phyloP scores from a whole-genome alignment of 2,797 vertebrate genomes.

The Clarias platycephalus region DNA sequence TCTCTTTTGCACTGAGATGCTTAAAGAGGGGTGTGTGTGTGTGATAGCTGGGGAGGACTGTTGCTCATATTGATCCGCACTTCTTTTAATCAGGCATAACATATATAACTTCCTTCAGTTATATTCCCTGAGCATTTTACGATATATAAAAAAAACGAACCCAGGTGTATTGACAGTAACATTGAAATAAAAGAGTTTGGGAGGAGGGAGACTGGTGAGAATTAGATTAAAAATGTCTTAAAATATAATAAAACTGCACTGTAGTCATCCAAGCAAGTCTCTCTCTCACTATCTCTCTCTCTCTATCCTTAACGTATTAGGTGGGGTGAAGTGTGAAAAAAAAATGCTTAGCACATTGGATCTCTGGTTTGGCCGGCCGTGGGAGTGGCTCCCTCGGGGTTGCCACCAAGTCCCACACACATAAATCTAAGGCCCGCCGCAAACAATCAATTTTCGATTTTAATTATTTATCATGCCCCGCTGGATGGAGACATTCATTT shows the following conservation, averaged over 20 bases:
- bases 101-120: conserved; percentile 85
- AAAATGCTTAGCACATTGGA: conserved; percentile 91
- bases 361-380: conserved; percentile 75
- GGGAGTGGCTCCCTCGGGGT: conserved; percentile 78
- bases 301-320: conserved; percentile 82
- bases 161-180: conserved; percentile 92
- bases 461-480: conserved; percentile 90
- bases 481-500: conserved; percentile 83
- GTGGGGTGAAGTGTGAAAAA: conserved; percentile 84
- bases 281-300: conserved; percentile 35
- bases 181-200: conserved; percentile 87
- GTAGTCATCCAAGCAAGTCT: conserved; percentile 69
- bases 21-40: conserved; percentile 37
- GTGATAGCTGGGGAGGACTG: not conserved
- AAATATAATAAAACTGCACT: conserved; percentile 80
- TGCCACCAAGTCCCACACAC: conserved; percentile 76
- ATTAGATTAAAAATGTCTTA: conserved; percentile 85
- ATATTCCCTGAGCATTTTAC: conserved; percentile 80
- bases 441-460: conserved; percentile 95
- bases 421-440: conserved; percentile 86
- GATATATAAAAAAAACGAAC: conserved; percentile 83
- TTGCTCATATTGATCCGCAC: conserved; percentile 65
- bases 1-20: conserved; percentile 33
- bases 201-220: conserved; percentile 73
- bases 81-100: conserved; percentile 83